Base-by-base conservation (phyloP, 2,888 invertebrate genomes). In the Ariolimax columbianus region DNA sequence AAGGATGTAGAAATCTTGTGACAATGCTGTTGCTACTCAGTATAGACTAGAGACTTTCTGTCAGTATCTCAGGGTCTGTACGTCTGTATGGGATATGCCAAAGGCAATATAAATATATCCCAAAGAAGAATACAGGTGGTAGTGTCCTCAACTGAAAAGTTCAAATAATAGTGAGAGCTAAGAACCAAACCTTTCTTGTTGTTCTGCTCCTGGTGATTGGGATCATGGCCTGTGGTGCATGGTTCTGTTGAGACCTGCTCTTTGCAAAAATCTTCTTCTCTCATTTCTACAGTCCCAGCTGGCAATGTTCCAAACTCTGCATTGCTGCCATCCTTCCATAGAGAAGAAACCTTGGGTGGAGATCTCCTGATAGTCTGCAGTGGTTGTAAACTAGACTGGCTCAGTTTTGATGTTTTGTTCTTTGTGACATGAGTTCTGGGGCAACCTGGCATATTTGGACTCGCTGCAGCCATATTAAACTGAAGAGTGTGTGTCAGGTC, bases 401-500 rank as follows among this genome's bases (percentile, higher is more conserved):
- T 26, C 9, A n/a, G 30, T 47, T 77, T 36, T 33, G 59, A 19
- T 23, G 59, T 38, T 38, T 70, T 70, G 38, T 6, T 59, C 11
- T 47, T 81, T 43, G 33, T 33, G 40, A 26, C 30, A 30, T 78
- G 1, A n/a, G 30, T 23, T 40, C 38, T 72, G 47, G 19, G 47
- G 0, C 1, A 19, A 7, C n/a, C 19, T 2, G 30, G 26, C 26
- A 36, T 19, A 33, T 70, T 70, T 30, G 2, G 30, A 40, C 33
- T 33, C 23, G 63, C 84, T 55, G 79, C 77, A 30, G 97, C 96
- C 95, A 98, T 96, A 93, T 99, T 99, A 95, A 97, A 97, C 95
- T 99, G 99, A 43, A 99, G 95, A 0, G 98, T 98, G 90, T 98
- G 97, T 0, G 97, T 98, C 86, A 98, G 95, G 94, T 98, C 98